A percentile compares a stretch with the other conserved stretches of the same genome.
These are phyloP conservation scores for Crypturellus tataupa DNA, from an alignment of 2,797 vertebrate genomes.

Conservation along the genomic window DNA sequence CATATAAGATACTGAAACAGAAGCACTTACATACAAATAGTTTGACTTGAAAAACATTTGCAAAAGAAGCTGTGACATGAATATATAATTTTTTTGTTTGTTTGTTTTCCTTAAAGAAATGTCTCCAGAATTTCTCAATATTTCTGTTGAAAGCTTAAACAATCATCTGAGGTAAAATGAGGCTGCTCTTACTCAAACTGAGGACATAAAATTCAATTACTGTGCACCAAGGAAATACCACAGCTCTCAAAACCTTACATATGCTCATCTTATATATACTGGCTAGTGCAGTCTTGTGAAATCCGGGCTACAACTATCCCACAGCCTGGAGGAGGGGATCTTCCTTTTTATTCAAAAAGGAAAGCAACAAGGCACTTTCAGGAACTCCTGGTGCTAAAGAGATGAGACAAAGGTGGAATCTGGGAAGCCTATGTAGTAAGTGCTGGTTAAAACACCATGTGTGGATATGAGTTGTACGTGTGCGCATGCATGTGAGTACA, in stretches of 20 bases:
- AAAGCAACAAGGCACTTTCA: not conserved
- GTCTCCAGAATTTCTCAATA: not conserved
- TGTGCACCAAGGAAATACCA: not conserved
- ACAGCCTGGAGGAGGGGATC: not conserved
- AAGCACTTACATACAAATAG: not conserved
- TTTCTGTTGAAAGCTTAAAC: not conserved
- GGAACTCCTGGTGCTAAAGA: not conserved
- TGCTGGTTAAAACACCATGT: not conserved
- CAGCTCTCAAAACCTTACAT: not conserved
- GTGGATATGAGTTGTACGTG: not conserved
- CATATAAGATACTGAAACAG: not conserved
- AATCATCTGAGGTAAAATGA: not conserved
- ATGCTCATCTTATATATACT: not conserved
- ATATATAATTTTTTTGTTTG: not conserved
- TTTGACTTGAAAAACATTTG: not conserved
- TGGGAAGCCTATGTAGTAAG: not conserved
- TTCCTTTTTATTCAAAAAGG: not conserved
- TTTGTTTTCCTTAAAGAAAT: not conserved
- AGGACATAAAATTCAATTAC: not conserved
- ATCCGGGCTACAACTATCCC: not conserved
- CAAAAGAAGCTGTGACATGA: not conserved
- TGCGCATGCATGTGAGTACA: not conserved
- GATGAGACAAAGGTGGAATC: not conserved
- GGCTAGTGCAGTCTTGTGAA: not conserved
- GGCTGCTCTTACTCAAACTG: not conserved